phyloP scores from a whole-genome alignment of 2,113 vertebrate species.

The Edolisoma coerulescens region DNA sequence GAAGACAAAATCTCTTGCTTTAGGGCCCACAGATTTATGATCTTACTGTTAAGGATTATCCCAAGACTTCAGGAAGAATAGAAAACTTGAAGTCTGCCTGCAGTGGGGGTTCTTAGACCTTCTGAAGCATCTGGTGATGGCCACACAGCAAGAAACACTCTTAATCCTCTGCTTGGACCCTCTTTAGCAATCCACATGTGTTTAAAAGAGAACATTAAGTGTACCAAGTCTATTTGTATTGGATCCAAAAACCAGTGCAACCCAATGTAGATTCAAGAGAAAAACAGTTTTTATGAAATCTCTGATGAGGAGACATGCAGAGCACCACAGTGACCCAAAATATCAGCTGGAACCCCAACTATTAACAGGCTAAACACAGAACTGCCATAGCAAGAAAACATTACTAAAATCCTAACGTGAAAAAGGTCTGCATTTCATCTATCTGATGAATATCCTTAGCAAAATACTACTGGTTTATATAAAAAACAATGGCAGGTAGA shows the following conservation, averaged over 20 bases:
- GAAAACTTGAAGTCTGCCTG: slow-evolving; percentile 21
- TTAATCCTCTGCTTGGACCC: background rate
- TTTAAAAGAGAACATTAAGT: background rate
- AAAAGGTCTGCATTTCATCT: background rate
- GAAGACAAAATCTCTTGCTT: slow-evolving; percentile 28
- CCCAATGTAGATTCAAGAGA: background rate
- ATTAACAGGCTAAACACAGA: background rate
- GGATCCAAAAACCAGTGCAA: background rate
- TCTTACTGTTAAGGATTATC: slow-evolving; percentile 41
- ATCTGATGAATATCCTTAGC: background rate
- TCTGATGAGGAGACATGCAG: background rate
- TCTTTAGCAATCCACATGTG: background rate
- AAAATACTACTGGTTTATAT: background rate
- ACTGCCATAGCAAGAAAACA: background rate
- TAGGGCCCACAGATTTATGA: slow-evolving; percentile 36
- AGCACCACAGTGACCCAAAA: background rate
- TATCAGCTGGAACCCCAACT: background rate
- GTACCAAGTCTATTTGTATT: background rate
- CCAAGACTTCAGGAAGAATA: slow-evolving; percentile 35
- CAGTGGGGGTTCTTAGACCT: slow-evolving; percentile 24
- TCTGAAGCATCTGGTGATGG: slow-evolving; percentile 41
- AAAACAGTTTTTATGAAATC: background rate
- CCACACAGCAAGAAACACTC: slow-evolving; percentile 42
- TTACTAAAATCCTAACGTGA: background rate
- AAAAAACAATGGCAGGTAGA: background rate